Evolutionary conservation across 2,888 invertebrate genomes (phyloP).

Genomic region (Apotomis turbidana): DNA sequence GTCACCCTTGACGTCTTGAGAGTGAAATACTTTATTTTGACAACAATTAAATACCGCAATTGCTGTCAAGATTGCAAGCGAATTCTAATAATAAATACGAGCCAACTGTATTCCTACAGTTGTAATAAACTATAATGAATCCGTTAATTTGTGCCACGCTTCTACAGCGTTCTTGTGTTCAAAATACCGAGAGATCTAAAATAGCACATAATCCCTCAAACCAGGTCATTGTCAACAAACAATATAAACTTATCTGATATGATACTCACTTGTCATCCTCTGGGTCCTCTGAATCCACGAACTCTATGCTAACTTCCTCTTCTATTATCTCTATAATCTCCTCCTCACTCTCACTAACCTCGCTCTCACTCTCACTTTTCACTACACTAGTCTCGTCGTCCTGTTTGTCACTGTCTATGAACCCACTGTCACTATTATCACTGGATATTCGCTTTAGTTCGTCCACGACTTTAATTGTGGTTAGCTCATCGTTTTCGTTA

Average conservation of each 20-base stretch:
- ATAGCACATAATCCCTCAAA: constrained; percentile 15
- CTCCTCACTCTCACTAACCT: constrained; percentile 52
- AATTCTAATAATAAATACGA: too few species aligned
- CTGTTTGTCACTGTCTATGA: constrained; percentile 72
- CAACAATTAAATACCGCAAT: too few species aligned
- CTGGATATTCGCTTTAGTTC: constrained; percentile 68
- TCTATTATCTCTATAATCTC: constrained; percentile 63
- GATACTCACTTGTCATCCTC: constrained; percentile 46
- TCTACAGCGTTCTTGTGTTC: not conserved
- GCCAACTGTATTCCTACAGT: not conserved
- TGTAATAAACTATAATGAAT: constrained; percentile 14
- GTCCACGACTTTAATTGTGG: constrained; percentile 61
- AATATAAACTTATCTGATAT: constrained; percentile 1
- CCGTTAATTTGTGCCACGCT: constrained; percentile 12
- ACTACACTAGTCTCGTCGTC: constrained; percentile 64
- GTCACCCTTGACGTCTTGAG: too few species aligned
- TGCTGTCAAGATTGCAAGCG: too few species aligned
- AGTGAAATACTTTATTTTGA: too few species aligned
- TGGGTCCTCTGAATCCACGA: constrained; percentile 49
- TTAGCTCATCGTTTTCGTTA: constrained; percentile 54
- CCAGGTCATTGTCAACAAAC: constrained; percentile 29
- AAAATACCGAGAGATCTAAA: not conserved
- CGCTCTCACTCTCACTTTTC: constrained; percentile 52
- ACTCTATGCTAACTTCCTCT: constrained; percentile 56
- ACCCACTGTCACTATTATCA: constrained; percentile 81